Conservation (phyloP, 1,140 invertebrate species). For the Teleogryllus occipitalis region DNA sequence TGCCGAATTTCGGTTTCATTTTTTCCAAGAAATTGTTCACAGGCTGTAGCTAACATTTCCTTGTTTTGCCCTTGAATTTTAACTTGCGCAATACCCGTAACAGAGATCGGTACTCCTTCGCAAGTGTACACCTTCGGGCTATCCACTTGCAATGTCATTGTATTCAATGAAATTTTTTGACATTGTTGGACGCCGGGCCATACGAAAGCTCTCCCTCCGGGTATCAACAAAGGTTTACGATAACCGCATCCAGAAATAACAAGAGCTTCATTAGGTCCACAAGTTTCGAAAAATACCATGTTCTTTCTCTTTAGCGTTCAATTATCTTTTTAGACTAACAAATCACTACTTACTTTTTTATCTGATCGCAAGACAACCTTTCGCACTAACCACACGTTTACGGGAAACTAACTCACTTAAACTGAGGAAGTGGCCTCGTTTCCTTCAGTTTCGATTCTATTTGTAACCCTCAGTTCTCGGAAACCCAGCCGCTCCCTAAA, state of each 20-base stretch:
- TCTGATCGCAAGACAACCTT: too few species aligned
- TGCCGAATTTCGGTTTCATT: conserved; percentile 37
- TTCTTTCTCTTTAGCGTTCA: background rate
- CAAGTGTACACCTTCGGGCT: conserved; percentile 44
- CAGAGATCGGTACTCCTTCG: conserved; percentile 50
- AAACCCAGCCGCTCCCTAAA: too few species aligned
- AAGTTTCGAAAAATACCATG: background rate
- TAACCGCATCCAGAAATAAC: conserved; percentile 49
- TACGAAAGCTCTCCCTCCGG: conserved; percentile 53
- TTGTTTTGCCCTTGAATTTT: conserved; percentile 38
- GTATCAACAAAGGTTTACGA: conserved; percentile 42
- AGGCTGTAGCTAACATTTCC: conserved; percentile 51
- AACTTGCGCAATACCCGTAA: conserved; percentile 50
- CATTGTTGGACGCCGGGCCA: conserved; percentile 51
- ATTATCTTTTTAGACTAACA: too few species aligned
- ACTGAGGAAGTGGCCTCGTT: too few species aligned
- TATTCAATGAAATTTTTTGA: conserved; percentile 49
- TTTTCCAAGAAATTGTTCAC: conserved; percentile 54
- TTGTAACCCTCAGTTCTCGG: too few species aligned
- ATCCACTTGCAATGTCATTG: conserved; percentile 44
- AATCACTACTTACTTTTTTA: too few species aligned
- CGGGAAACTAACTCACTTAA: too few species aligned
- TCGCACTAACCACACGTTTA: too few species aligned
- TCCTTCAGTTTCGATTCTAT: too few species aligned
- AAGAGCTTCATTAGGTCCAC: conserved; percentile 48